Conservation (phyloP, 2,888 invertebrate genomes). For the Noctua fimbriata region DNA sequence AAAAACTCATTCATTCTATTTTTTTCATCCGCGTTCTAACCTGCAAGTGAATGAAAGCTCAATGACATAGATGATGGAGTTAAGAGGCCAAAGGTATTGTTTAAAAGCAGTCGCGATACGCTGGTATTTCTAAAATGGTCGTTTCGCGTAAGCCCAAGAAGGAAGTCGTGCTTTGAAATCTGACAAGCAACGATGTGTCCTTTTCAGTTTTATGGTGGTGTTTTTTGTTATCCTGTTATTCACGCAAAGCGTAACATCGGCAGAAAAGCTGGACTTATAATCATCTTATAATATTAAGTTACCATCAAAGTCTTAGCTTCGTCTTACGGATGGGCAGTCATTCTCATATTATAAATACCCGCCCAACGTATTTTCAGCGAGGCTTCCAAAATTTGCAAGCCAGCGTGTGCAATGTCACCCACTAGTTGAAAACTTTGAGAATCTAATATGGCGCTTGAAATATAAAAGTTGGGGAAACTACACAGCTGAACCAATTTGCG, state of each 20-base stretch:
- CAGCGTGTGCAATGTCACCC: conserved; percentile 42
- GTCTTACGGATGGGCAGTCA: too few species aligned
- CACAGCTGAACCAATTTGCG: conserved; percentile 54
- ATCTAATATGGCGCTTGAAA: conserved; percentile 62
- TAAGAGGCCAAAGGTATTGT: neutral
- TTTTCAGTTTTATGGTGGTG: neutral
- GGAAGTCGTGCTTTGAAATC: neutral
- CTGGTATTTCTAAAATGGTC: neutral
- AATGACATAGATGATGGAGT: conserved; percentile 1
- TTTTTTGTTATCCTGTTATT: neutral
- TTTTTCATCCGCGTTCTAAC: neutral
- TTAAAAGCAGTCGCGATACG: neutral
- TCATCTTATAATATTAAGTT: neutral
- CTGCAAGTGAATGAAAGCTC: conserved; percentile 32
- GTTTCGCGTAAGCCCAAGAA: neutral
- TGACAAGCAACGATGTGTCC: too few species aligned
- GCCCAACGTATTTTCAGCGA: conserved; percentile 16
- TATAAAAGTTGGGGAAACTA: conserved; percentile 59
- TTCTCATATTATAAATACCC: conserved; percentile 27
- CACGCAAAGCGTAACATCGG: too few species aligned
- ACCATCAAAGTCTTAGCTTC: too few species aligned
- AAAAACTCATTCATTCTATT: conserved; percentile 35
- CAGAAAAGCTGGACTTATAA: neutral
- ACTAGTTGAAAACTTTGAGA: conserved; percentile 62
- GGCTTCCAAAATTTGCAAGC: conserved; percentile 28